These are phyloP conservation scores for Phallusia fumigata DNA, from an alignment of 23 tunicate genomes.

Conservation along the genomic window DNA sequence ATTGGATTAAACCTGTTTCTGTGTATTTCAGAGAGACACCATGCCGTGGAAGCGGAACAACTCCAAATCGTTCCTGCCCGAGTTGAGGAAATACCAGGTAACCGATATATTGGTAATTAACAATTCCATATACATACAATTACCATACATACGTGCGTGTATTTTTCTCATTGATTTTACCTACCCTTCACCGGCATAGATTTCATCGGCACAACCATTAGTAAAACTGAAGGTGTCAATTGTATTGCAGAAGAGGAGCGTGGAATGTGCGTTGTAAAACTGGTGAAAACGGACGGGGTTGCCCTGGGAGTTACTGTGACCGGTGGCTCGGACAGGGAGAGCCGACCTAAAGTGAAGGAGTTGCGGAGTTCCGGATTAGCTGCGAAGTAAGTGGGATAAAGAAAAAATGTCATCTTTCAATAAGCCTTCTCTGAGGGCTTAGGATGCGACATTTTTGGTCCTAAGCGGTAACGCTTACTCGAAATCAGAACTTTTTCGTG, in stretches of 20 bases:
- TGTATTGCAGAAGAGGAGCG: slow-evolving; percentile 65
- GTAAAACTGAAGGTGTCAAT: background rate
- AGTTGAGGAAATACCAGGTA: slow-evolving; percentile 83
- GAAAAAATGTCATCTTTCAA: no score
- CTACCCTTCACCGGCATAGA: no score
- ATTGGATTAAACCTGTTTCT: background rate
- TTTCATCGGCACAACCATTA: no score
- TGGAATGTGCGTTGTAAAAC: slow-evolving; percentile 50
- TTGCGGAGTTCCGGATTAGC: slow-evolving; percentile 75
- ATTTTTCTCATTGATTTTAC: no score
- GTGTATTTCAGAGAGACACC: slow-evolving; percentile 18
- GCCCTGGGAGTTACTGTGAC: slow-evolving; percentile 90
- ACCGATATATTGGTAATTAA: background rate
- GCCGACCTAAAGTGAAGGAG: slow-evolving; percentile 71
- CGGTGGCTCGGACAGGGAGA: slow-evolving; percentile 87
- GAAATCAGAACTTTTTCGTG: no score
- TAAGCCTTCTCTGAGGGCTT: no score
- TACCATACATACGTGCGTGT: no score
- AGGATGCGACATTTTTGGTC: no score
- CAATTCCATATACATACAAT: no score
- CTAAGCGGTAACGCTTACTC: no score
- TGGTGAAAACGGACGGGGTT: slow-evolving; percentile 62
- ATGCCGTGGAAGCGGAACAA: slow-evolving; percentile 34
- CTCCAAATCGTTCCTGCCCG: slow-evolving; percentile 76
- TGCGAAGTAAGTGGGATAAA: slow-evolving; percentile 47